Evolutionary conservation across 2,797 vertebrate species (phyloP), one percentile per base, ranked within the genome.

Genomic region (Tangara arthus): DNA sequence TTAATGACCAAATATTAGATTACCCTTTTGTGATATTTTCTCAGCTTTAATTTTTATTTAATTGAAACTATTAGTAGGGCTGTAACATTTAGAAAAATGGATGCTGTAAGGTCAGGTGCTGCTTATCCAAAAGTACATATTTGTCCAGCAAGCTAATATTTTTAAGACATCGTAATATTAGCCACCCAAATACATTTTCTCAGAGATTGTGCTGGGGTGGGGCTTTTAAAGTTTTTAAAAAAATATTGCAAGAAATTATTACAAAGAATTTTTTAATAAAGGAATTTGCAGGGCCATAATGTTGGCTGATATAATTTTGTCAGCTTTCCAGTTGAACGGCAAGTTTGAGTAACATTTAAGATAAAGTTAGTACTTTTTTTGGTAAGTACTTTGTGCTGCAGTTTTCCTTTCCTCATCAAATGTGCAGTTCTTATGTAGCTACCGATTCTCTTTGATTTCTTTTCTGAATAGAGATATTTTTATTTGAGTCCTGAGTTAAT

Each of bases 1-100:
- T 95, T 97, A 97, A 96, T 93, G 94, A 96, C 94, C 95, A 98
- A 98, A 98, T 98, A 97, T 98, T 98, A 97, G 96, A 94, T 97
- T 98, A 97, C 97, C 97, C 97, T 98, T 98, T 95, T 96, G 94
- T 98, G 98, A 97, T 97, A 98, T 98, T 98, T 98, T 96, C 97
- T 94, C 89, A 97, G 96, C 88, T 97, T 97, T 98, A 98, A 97
- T 97, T 98, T 98, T 96, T 97, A 97, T 98, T 98, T 98, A 98
- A 98, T 98, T 98, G 96, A 97, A 97, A 97, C 94, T 97, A 94
- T 96, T 97, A 96, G 95, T 87, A 96, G 46, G 79, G 76, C 94
- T 88, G 94, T 98, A 98, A 98, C 97, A 98, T 98, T 98, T 98
- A 97, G 92, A 97, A 95, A 80, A 92, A 91, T 93, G 88, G 66